Evolutionary conservation across 2,113 vertebrate species (phyloP), one percentile per base, ranked within the genome.

Genomic region (Corydoras sp.): DNA sequence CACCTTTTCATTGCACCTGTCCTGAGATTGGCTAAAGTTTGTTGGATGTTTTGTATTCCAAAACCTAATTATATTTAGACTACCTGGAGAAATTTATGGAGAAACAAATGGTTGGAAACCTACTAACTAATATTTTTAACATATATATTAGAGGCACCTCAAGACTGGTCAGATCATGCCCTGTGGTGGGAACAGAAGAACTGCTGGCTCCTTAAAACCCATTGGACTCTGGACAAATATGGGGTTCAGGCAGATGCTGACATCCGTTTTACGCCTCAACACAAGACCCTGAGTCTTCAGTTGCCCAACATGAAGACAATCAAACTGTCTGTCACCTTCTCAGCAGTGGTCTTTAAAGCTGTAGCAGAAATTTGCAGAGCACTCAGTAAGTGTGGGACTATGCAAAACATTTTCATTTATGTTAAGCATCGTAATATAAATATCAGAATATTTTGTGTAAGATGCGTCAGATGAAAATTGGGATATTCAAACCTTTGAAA

Each of bases 111-210:
- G 4, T 43, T 43, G 7, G 7, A 43, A 4, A 43, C 35, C 1
- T 43, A 43, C 35, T 43, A 43, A 43, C 35, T 43, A 4, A 43
- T 43, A 43, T 43, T 43, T 43, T 43, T 5, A 43, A 43, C 1
- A 43, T 43, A 43, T 2, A n/a, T n/a, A n/a, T 43, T 84, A 99
- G 97, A 90, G 71, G 82, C 88, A 70, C 10, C 88, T 48, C 93
- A 92, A 69, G 96, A 99, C 65, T 99, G 97, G 97, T 99, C 97
- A 8, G 95, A 99, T 80, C 94, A 96, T 69, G 96, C 92, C 14
- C 85, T 99, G 73, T 99, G 97, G 97, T 99, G 97, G 96, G 93
- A 96, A 53, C 91, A 96, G 71, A 98, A 93, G 63, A 92, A 88
- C 10, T 90, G 90, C 72, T 99, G 97, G 97, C 92, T 99, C 75